These are phyloP conservation scores for Lasiurus borealis DNA, from an alignment of 2,113 vertebrate species.

Conservation along the genomic window DNA sequence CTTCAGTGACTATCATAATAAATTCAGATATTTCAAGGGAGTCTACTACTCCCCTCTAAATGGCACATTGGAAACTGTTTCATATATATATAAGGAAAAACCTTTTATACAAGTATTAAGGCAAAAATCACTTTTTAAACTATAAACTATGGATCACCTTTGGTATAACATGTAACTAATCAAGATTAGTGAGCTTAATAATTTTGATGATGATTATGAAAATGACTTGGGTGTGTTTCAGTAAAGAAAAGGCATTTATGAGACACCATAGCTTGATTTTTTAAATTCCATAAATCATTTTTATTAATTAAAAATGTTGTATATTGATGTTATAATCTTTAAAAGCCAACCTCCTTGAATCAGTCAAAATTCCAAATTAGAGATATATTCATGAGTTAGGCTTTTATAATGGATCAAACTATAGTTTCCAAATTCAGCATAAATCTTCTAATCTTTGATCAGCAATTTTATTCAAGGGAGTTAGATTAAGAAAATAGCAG, in stretches of 20 bases:
- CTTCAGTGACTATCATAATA: background rate
- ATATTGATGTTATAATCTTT: background rate
- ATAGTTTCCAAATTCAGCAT: background rate
- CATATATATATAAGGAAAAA: background rate
- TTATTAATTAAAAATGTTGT: background rate
- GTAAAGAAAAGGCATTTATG: background rate
- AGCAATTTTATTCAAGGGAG: background rate
- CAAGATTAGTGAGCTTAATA: background rate
- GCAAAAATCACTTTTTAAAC: background rate
- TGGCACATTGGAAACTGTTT: background rate
- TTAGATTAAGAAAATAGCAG: background rate
- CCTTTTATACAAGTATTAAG: background rate
- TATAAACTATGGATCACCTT: background rate
- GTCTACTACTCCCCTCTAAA: background rate
- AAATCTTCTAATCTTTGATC: conserved; percentile 12
- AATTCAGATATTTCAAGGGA: background rate
- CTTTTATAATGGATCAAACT: background rate
- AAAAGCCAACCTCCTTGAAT: background rate
- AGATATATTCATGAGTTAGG: background rate
- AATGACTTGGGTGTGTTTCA: background rate
- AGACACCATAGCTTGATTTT: background rate
- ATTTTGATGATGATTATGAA: conserved; percentile 16
- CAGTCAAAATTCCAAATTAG: background rate
- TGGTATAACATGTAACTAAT: background rate
- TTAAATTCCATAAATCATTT: background rate